These are phyloP conservation scores for Agapostemon virescens DNA, from an alignment of 2,888 invertebrate genomes.

Conservation along the genomic window DNA sequence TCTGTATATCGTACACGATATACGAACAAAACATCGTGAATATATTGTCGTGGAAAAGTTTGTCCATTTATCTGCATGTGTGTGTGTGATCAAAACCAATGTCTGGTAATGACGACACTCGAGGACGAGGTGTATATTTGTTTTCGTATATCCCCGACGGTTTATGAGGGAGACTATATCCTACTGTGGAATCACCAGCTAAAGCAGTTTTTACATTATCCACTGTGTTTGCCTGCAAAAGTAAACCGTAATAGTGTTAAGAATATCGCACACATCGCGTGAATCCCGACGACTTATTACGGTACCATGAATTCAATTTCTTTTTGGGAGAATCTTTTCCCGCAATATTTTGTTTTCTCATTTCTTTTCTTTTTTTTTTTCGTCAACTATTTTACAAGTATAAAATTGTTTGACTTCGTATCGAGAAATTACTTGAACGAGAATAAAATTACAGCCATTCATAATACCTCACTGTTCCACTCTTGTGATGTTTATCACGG, in stretches of 20 bases:
- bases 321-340: background rate
- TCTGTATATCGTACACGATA: conserved; percentile 47
- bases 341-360: background rate
- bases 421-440: background rate
- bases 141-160: conserved; percentile 70
- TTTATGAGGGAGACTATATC: conserved; percentile 66
- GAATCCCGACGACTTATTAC: background rate
- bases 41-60: conserved; percentile 58
- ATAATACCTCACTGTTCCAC: conserved; percentile 74
- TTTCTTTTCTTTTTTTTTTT: background rate
- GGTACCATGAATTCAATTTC: background rate
- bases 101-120: conserved; percentile 64
- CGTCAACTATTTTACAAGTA: background rate
- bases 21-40: conserved; percentile 57
- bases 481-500: conserved; percentile 70
- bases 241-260: conserved; percentile 15
- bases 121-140: conserved; percentile 55
- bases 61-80: conserved; percentile 62
- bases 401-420: background rate
- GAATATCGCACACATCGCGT: background rate
- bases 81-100: conserved; percentile 66
- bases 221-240: conserved; percentile 66
- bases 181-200: conserved; percentile 63
- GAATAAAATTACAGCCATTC: conserved; percentile 16
- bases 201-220: conserved; percentile 64